Conservation (phyloP, 2,888 invertebrate species). For the Cartodere bifasciata region DNA sequence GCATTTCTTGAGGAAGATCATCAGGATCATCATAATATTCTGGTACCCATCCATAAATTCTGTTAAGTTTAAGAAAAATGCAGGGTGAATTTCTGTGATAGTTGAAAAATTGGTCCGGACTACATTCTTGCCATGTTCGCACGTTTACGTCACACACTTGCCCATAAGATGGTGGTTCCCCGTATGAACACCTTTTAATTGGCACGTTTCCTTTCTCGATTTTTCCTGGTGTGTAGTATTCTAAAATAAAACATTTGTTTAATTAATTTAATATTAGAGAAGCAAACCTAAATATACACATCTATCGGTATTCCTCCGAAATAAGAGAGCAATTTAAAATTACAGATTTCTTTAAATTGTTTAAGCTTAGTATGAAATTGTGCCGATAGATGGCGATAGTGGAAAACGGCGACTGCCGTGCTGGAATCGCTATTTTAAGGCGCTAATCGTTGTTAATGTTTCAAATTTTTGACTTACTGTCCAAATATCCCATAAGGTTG, state of each 20-base stretch:
- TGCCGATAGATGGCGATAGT: too few relatives aligned
- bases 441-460: too few relatives aligned
- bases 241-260: constrained; percentile 25
- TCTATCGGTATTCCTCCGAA: too few relatives aligned
- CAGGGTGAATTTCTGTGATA: constrained; percentile 90
- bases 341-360: too few relatives aligned
- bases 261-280: too few relatives aligned
- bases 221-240: constrained; percentile 33
- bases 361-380: too few relatives aligned
- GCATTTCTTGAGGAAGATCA: constrained; percentile 62
- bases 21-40: constrained; percentile 63
- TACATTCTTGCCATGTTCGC: constrained; percentile 67
- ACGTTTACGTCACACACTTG: constrained; percentile 84
- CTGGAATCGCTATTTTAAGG: too few relatives aligned
- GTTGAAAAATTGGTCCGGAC: constrained; percentile 73
- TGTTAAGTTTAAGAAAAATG: constrained; percentile 89
- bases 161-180: constrained; percentile 34
- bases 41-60: constrained; percentile 85
- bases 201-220: constrained; percentile 33
- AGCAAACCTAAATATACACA: too few relatives aligned
- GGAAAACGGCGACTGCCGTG: too few relatives aligned
- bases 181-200: constrained; percentile 29
- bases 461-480: constrained; percentile 63
- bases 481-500: constrained; percentile 60
- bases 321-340: too few relatives aligned